Evolutionary conservation across 2,888 invertebrate species (phyloP).

Genomic region (Xestoiulus laeticollis): DNA sequence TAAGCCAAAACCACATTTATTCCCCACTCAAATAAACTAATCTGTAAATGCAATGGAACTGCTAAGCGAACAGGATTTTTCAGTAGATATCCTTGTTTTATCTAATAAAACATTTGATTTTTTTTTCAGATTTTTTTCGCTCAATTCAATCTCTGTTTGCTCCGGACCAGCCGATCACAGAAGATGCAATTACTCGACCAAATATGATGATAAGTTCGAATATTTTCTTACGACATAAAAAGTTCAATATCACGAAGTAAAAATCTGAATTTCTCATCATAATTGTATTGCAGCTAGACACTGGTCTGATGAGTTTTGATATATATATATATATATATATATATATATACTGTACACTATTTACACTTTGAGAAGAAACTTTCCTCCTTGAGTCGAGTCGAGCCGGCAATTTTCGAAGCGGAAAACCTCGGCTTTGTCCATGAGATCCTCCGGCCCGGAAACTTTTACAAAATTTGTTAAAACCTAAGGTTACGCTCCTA

Average conservation of each 20-base stretch:
- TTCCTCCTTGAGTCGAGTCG: neutral
- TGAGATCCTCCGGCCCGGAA: neutral
- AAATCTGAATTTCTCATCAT: neutral
- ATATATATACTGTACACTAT: neutral
- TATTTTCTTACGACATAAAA: neutral
- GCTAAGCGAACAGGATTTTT: too few species aligned
- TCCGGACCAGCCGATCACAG: neutral
- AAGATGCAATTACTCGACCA: neutral
- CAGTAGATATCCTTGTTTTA: neutral
- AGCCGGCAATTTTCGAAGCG: neutral
- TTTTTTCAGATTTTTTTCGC: neutral
- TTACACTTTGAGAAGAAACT: neutral
- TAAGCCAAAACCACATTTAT: neutral
- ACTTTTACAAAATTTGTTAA: neutral
- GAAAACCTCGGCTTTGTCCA: neutral
- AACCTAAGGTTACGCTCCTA: neutral
- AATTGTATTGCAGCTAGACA: neutral
- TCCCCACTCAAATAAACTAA: neutral
- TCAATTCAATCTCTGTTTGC: neutral
- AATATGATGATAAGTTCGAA: neutral
- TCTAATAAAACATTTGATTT: neutral
- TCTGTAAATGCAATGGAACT: neutral
- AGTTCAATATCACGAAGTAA: neutral
- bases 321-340: too few species aligned
- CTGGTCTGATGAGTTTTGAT: neutral